phyloP scores from a whole-genome alignment of 2,797 vertebrate species.

The Crenuchus spilurus region DNA sequence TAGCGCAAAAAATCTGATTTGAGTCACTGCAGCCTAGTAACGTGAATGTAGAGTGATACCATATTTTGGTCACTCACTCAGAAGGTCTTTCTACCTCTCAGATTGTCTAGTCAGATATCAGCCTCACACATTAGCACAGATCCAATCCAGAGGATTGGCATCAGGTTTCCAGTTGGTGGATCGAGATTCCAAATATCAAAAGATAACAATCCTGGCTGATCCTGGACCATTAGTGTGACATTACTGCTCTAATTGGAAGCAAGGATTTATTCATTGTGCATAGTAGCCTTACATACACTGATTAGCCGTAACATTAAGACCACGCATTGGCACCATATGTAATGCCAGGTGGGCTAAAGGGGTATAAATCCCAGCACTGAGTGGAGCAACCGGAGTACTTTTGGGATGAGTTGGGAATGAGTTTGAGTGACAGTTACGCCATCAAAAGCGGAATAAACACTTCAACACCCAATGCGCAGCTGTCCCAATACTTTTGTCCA shows the following conservation, averaged over 20 bases:
- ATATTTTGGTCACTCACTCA: not conserved
- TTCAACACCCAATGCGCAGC: too few species aligned
- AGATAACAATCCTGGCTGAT: not conserved
- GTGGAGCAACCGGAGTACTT: too few species aligned
- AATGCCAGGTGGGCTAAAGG: too few species aligned
- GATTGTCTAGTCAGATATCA: conserved; percentile 13
- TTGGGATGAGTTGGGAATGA: too few species aligned
- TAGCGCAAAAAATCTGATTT: too few species aligned
- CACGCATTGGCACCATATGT: too few species aligned
- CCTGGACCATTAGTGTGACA: not conserved
- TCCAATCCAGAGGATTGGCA: conserved; percentile 36
- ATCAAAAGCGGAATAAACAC: not conserved
- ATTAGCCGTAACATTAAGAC: not conserved
- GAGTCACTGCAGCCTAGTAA: too few species aligned
- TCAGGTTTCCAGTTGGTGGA: conserved; percentile 33
- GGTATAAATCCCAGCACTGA: too few species aligned
- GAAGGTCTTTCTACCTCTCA: not conserved
- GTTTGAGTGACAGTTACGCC: too few species aligned
- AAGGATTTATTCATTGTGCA: not conserved
- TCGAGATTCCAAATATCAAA: not conserved
- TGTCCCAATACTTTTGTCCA: too few species aligned
- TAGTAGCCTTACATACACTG: not conserved
- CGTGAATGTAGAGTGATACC: too few species aligned
- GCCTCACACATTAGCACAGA: conserved; percentile 44
- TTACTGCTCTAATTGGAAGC: not conserved